A percentile compares a stretch with the other conserved stretches of the same genome.
These are phyloP conservation scores for Erebia ligea DNA, from an alignment of 2,888 invertebrate genomes.

Conservation along the genomic window DNA sequence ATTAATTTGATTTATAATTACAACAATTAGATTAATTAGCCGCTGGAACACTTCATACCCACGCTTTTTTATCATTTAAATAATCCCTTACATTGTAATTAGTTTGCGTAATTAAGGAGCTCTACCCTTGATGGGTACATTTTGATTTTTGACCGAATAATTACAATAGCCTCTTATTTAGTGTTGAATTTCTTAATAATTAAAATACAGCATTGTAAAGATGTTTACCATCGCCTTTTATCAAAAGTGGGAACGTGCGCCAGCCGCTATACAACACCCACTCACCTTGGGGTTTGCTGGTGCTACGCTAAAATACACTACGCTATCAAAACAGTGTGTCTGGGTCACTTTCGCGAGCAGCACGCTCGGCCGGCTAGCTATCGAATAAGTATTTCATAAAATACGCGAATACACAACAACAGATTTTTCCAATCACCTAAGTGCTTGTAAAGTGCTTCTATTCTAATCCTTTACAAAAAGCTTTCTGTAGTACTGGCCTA, in stretches of 20 bases:
- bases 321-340: constrained; percentile 79
- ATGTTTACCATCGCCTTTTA: constrained; percentile 1
- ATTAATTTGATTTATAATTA: no score
- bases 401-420: constrained; percentile 20
- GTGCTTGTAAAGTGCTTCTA: constrained; percentile 28
- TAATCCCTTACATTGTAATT: no score
- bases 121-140: no score
- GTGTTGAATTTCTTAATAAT: not conserved
- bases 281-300: constrained; percentile 75
- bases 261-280: constrained; percentile 58
- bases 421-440: constrained; percentile 12
- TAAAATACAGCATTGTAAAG: constrained; percentile 1
- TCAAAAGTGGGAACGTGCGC: constrained; percentile 45
- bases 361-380: constrained; percentile 52
- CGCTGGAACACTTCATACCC: no score
- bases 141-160: no score
- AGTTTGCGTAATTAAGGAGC: no score
- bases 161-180: not conserved
- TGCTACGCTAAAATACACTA: constrained; percentile 73
- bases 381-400: not conserved
- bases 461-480: constrained; percentile 9
- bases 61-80: no score
- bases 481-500: not conserved
- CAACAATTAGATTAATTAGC: no score
- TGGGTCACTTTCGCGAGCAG: constrained; percentile 55